Evolutionary conservation across 2,888 invertebrate genomes (phyloP).

Genomic region (Lycophotia porphyrea): DNA sequence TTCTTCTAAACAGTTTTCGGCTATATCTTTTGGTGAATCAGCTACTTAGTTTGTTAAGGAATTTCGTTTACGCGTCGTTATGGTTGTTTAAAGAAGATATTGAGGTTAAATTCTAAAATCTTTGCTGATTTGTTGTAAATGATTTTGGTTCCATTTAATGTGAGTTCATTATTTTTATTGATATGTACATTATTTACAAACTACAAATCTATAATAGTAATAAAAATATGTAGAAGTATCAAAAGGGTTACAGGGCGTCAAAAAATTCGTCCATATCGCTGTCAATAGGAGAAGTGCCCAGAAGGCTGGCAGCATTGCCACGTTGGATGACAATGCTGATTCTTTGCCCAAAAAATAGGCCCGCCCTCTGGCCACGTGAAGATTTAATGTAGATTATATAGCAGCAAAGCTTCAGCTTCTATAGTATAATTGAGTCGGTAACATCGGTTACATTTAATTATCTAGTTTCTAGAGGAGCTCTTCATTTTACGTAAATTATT

Average conservation of each 20-base stretch:
- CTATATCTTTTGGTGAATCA: constrained; percentile 7
- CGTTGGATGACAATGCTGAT: no score
- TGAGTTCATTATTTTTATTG: no score
- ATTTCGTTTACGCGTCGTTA: constrained; percentile 2
- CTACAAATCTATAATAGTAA: no score
- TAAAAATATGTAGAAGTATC: no score
- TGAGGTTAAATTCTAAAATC: constrained; percentile 8
- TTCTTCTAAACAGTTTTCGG: constrained; percentile 51
- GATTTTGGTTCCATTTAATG: not conserved
- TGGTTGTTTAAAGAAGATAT: not conserved
- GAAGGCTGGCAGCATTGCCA: no score
- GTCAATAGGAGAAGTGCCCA: no score
- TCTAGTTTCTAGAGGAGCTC: not conserved
- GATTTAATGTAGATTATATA: not conserved
- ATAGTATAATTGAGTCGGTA: not conserved
- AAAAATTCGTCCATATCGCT: no score
- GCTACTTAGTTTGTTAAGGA: constrained; percentile 19
- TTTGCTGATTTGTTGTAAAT: not conserved
- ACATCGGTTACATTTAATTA: not conserved
- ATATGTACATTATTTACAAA: no score
- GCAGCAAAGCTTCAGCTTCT: not conserved
- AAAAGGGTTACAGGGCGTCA: no score
- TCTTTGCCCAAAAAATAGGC: no score
- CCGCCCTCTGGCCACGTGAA: no score
- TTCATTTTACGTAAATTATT: not conserved